A percentile compares a stretch with the other conserved stretches of the same genome.
phyloP scores from a whole-genome alignment of 1,140 invertebrate species.

The Ephestia elutella region DNA sequence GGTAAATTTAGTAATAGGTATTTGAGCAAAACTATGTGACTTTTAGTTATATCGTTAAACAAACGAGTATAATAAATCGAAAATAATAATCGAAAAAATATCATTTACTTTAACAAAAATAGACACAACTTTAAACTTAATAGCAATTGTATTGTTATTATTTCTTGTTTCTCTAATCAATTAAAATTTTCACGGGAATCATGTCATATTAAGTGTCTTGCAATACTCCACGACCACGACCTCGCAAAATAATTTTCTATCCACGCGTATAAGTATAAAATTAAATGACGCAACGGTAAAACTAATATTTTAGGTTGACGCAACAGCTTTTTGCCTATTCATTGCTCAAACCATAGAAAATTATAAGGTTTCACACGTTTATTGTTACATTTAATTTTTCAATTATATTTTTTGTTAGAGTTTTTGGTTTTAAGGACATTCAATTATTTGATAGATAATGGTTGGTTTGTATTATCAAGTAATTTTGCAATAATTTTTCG shows the following conservation, averaged over 20 bases:
- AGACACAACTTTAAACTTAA: too few relatives aligned
- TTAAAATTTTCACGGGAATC: too few relatives aligned
- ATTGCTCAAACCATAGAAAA: constrained; percentile 7
- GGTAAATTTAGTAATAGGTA: too few relatives aligned
- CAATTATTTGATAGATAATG: background rate
- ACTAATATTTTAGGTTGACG: constrained; percentile 6
- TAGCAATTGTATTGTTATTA: too few relatives aligned
- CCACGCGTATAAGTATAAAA: background rate
- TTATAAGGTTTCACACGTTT: background rate
- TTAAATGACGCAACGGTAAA: constrained; percentile 3
- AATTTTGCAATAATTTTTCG: too few relatives aligned
- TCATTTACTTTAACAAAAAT: too few relatives aligned
- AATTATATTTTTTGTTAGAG: background rate
- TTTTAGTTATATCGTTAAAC: too few relatives aligned
- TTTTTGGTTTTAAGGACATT: background rate
- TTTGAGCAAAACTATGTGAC: too few relatives aligned
- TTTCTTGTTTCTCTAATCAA: too few relatives aligned
- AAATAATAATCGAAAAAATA: too few relatives aligned
- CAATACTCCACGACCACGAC: background rate
- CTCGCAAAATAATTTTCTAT: background rate
- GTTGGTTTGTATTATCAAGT: background rate
- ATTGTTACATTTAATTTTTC: background rate
- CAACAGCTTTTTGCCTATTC: background rate
- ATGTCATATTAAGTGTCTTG: too few relatives aligned
- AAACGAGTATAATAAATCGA: too few relatives aligned